These are phyloP conservation scores for Ischnura elegans DNA, from an alignment of 2,888 invertebrate species.

Conservation along the genomic window DNA sequence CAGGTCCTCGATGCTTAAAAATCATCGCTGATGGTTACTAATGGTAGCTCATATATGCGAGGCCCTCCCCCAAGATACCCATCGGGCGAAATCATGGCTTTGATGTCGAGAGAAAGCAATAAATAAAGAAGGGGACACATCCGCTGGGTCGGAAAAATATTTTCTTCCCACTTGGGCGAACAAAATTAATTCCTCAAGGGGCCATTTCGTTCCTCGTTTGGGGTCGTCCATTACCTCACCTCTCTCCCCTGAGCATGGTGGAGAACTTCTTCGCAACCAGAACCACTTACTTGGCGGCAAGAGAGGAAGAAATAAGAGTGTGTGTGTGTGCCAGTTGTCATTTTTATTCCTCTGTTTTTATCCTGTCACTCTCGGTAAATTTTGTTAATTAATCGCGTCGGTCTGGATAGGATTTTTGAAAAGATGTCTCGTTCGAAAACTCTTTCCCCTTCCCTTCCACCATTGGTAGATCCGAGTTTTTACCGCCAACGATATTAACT, in stretches of 20 bases:
- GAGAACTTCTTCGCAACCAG: not conserved
- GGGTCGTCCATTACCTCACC: not conserved
- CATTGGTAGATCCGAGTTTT: not conserved
- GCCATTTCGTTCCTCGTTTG: not conserved
- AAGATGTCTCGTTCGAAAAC: not conserved
- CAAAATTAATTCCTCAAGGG: not conserved
- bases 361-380: not conserved
- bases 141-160: not conserved
- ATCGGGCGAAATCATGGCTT: not conserved
- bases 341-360: not conserved
- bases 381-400: slow-evolving; percentile 9
- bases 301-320: not conserved
- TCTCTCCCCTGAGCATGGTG: not conserved
- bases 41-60: too few relatives aligned
- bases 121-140: not conserved
- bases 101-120: not conserved
- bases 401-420: not conserved
- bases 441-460: not conserved
- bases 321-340: too few relatives aligned
- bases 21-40: too few relatives aligned
- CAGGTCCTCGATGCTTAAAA: too few relatives aligned
- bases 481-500: not conserved
- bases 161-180: not conserved
- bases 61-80: not conserved
- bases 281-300: not conserved